Evolutionary conservation across 2,113 vertebrate genomes (phyloP).

Genomic region (human): DNA sequence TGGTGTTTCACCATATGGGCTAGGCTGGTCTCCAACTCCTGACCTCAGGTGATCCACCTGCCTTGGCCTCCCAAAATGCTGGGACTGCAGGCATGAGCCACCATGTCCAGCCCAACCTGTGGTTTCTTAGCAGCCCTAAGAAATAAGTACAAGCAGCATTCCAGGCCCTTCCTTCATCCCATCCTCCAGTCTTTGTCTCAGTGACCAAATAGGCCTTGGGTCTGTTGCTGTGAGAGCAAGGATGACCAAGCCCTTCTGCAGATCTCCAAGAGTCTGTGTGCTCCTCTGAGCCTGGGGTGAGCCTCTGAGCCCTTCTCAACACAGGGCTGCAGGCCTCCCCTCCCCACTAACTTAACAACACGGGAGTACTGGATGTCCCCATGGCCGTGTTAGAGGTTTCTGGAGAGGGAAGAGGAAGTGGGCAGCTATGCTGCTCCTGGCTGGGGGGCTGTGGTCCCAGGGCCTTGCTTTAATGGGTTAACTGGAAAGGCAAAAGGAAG

Average conservation of each 20-base stretch:
- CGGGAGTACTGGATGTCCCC: fast-evolving
- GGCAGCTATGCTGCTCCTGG: background rate
- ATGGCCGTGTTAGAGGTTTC: background rate
- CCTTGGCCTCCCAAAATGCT: no score
- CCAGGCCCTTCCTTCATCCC: fast-evolving
- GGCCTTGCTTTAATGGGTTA: no score
- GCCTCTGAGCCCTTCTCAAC: background rate
- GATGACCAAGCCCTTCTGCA: fast-evolving
- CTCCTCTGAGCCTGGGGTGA: fast-evolving
- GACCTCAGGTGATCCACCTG: no score
- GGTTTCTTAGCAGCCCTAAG: background rate
- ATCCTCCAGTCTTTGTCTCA: no score
- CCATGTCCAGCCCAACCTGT: no score
- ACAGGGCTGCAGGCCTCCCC: fast-evolving
- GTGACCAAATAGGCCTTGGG: fast-evolving
- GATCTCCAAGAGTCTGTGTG: fast-evolving
- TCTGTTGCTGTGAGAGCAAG: fast-evolving
- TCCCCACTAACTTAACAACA: fast-evolving
- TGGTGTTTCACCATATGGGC: no score
- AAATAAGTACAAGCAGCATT: fast-evolving
- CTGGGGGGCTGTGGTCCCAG: no score
- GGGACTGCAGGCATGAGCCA: no score
- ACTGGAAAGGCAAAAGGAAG: background rate
- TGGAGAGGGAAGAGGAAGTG: background rate
- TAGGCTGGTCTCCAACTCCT: no score